Evolutionary conservation across 2,113 vertebrate genomes (phyloP).

Genomic region (Candoia aspera): DNA sequence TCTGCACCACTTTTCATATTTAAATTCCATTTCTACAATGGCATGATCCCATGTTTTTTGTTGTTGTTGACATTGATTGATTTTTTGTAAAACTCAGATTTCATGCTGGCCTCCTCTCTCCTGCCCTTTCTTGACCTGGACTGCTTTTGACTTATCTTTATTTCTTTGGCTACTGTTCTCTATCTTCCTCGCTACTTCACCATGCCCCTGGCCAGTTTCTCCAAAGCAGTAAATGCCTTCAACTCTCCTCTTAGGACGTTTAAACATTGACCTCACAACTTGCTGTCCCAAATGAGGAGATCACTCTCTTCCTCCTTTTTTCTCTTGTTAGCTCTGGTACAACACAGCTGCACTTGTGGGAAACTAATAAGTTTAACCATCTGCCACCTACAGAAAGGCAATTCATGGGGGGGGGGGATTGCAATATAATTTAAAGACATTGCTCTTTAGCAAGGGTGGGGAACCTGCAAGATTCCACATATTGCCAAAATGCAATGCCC

Average conservation of each 20-base stretch:
- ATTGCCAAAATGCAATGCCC: background rate
- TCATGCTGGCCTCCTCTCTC: slow-evolving; percentile 7
- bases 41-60: background rate
- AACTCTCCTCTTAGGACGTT: background rate
- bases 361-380: background rate
- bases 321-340: background rate
- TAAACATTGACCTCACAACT: background rate
- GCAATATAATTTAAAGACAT: background rate
- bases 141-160: slow-evolving; percentile 21
- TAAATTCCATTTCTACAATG: background rate
- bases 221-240: background rate
- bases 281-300: background rate
- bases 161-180: slow-evolving; percentile 22
- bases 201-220: background rate
- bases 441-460: background rate
- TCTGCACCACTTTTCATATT: background rate
- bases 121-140: slow-evolving; percentile 15
- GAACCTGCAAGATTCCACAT: background rate
- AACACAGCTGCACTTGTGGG: background rate
- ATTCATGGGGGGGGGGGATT: background rate
- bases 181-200: background rate
- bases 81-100: slow-evolving; percentile 1
- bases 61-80: slow-evolving; percentile 6
- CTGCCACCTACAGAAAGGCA: background rate
- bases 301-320: background rate